phyloP scores from a whole-genome alignment of 1,140 invertebrate species.

The Tetramorium simillimum region DNA sequence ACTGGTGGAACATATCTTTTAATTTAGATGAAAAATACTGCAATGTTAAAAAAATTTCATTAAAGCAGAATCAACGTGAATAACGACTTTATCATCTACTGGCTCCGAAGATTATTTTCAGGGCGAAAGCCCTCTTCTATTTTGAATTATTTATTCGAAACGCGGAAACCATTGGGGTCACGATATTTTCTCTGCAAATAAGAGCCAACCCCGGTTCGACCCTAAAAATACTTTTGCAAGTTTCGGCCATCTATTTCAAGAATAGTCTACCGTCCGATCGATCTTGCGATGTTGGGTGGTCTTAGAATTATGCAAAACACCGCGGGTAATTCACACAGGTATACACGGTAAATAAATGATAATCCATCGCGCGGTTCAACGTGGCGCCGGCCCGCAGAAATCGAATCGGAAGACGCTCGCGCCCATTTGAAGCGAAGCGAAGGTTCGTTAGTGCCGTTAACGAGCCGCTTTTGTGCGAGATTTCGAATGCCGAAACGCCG shows the following conservation, averaged over 20 bases:
- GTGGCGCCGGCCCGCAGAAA: background rate
- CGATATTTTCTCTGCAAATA: background rate
- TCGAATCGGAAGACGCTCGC: background rate
- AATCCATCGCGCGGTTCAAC: background rate
- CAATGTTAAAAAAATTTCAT: background rate
- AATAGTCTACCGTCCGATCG: constrained; percentile 9
- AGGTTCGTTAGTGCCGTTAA: background rate
- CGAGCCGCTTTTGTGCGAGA: too few species aligned
- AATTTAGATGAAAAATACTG: background rate
- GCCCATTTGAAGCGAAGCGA: background rate
- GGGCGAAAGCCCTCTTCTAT: too few species aligned
- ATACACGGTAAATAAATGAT: background rate
- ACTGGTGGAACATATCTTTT: background rate
- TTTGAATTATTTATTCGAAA: background rate
- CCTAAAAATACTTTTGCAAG: background rate
- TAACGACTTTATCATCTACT: background rate
- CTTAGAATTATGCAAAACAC: background rate
- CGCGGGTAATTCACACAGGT: background rate
- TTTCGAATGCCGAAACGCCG: background rate
- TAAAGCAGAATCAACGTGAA: background rate
- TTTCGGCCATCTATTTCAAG: constrained; percentile 30
- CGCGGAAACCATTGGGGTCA: background rate
- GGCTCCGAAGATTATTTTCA: background rate
- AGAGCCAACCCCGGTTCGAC: background rate
- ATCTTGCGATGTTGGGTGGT: background rate